Conservation (phyloP, 2,888 invertebrate genomes). For the Drosophila niveifrons region DNA sequence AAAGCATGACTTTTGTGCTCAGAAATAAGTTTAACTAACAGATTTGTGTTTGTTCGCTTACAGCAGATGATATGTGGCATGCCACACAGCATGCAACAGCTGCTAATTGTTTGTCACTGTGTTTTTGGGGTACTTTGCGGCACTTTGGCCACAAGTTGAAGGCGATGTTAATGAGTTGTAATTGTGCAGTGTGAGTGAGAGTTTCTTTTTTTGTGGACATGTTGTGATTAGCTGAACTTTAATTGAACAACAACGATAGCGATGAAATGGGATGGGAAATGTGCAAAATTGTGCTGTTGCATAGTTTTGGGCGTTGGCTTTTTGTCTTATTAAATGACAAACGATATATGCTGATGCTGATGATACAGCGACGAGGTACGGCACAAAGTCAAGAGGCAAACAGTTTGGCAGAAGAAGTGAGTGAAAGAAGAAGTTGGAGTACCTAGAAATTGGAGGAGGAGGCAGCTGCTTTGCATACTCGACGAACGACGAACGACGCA, state of each 20-base stretch:
- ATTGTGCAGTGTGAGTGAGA: constrained; percentile 31
- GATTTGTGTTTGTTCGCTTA: constrained; percentile 64
- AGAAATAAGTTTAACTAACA: constrained; percentile 48
- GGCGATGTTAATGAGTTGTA: constrained; percentile 60
- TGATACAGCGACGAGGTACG: constrained; percentile 35
- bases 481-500: constrained; percentile 70
- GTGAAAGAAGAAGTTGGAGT: not conserved
- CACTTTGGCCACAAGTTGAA: constrained; percentile 39
- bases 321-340: constrained; percentile 33
- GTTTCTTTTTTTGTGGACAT: not conserved
- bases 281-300: constrained; percentile 32
- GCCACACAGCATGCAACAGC: constrained; percentile 38
- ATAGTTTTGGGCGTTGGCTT: constrained; percentile 29
- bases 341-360: constrained; percentile 5
- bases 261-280: not conserved
- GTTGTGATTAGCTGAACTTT: constrained; percentile 6
- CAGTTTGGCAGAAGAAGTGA: constrained; percentile 2
- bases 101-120: constrained; percentile 64
- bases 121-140: constrained; percentile 48
- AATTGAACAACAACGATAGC: constrained; percentile 9
- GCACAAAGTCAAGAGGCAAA: constrained; percentile 32
- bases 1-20: not conserved
- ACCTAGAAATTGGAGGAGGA: not conserved
- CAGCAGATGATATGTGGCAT: constrained; percentile 53
- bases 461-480: constrained; percentile 54